A percentile compares a stretch with the other conserved stretches of the same genome.
These are phyloP conservation scores for Nymphalis c-album DNA, from an alignment of 2,888 invertebrate species.

Conservation along the genomic window DNA sequence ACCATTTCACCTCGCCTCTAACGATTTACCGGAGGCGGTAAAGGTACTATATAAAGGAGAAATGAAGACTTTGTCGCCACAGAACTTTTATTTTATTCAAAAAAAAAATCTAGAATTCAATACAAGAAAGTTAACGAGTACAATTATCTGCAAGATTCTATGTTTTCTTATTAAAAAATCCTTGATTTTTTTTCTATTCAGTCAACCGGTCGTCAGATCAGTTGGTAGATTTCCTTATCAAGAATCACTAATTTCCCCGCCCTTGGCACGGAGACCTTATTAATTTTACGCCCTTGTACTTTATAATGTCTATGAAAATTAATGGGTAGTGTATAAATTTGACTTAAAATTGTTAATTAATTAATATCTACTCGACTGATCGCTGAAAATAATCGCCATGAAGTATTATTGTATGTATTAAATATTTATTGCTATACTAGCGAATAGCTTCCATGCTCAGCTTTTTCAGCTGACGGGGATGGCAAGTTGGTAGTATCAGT, in stretches of 20 bases:
- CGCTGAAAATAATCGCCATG: background rate
- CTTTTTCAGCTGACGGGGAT: no score
- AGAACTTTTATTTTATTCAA: background rate
- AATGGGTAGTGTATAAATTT: conserved; percentile 11
- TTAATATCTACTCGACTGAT: background rate
- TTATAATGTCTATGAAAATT: conserved; percentile 14
- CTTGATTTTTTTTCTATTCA: conserved; percentile 6
- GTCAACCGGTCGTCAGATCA: conserved; percentile 18
- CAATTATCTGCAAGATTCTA: no score
- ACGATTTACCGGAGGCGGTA: background rate
- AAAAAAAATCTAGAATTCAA: no score
- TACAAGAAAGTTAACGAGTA: no score
- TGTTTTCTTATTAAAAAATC: background rate
- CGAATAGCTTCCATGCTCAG: background rate
- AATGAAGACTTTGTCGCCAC: background rate
- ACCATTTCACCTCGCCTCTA: conserved; percentile 4
- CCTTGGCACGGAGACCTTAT: conserved; percentile 25
- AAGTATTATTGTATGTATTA: background rate
- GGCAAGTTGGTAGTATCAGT: no score
- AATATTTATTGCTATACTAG: no score
- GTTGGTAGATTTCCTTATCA: conserved; percentile 22
- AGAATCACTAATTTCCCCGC: conserved; percentile 15
- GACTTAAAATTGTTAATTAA: conserved; percentile 8
- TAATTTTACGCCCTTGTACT: conserved; percentile 17
- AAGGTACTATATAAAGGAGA: conserved; percentile 1